A percentile compares a stretch with the other conserved stretches of the same genome.
These are phyloP conservation scores for Dicrurus megarhynchus DNA, from an alignment of 2,113 vertebrate genomes.

Conservation along the genomic window DNA sequence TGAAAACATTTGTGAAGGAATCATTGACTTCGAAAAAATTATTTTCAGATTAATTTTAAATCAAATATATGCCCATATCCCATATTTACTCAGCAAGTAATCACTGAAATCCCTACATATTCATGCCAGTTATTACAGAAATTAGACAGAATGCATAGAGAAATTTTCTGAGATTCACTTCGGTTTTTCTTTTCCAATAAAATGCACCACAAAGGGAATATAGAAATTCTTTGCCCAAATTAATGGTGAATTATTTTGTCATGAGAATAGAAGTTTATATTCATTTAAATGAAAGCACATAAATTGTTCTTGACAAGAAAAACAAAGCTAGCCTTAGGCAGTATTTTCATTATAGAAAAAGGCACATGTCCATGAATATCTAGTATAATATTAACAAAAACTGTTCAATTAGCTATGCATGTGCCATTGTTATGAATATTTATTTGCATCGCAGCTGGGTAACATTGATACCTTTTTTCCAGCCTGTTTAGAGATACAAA, in stretches of 20 bases:
- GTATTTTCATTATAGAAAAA: conserved; percentile 84
- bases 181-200: conserved; percentile 65
- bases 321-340: conserved; percentile 81
- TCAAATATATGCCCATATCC: conserved; percentile 24
- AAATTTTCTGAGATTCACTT: conserved; percentile 56
- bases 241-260: conserved; percentile 79
- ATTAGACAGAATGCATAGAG: conserved; percentile 50
- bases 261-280: conserved; percentile 79
- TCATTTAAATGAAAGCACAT: conserved; percentile 81
- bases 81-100: conserved; percentile 52
- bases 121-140: conserved; percentile 42
- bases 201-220: conserved; percentile 72
- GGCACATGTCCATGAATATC: conserved; percentile 83
- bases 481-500: conserved; percentile 59
- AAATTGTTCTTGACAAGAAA: conserved; percentile 84
- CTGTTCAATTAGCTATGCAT: conserved; percentile 81
- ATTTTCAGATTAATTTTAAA: conserved; percentile 57
- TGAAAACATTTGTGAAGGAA: not conserved
- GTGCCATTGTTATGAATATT: conserved; percentile 82
- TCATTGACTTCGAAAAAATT: conserved; percentile 45
- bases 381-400: conserved; percentile 86
- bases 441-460: conserved; percentile 70
- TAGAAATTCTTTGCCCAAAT: conserved; percentile 77
- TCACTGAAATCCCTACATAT: conserved; percentile 52
- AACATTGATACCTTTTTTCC: conserved; percentile 68